Evolutionary conservation across 2,113 vertebrate species (phyloP), one percentile per base, ranked within the genome.

Genomic region (Osmerus eperlanus): DNA sequence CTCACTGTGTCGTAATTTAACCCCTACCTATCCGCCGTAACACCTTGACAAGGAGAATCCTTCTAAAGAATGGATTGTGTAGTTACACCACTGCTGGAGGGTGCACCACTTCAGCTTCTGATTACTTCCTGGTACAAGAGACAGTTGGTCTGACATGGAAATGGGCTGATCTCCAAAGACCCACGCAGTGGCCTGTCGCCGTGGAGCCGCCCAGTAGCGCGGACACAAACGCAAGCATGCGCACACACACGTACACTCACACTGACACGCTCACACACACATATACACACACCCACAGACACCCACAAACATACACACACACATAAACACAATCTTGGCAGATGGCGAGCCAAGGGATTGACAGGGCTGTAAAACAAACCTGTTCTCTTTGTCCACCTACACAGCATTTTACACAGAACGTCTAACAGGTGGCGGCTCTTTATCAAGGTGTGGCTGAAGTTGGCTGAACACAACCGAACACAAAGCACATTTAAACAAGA

Each of bases 351-450:
- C 86, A 72, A 73, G 84, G 82, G 80, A 84, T 86, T n/a, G 81
- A 79, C 73, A 68, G 68, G 83, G 87, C 84, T 92, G 87, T 90
- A 91, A 92, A 92, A 91, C 89, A 91, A 90, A 85, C 87, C 88
- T 78, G 83, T 85, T 92, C 73, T 89, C 87, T 89, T 90, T 91
- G 88, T 91, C 81, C 81, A 84, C 87, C 85, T 87, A 85, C 85
- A 80, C 87, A 85, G 77, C 80, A 81, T 84, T 90, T 86, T 89
- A 78, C 85, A 82, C 84, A 84, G 75, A 74, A 63, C 79, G 79
- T 90, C 86, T 90, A 90, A 90, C 88, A 90, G 84, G 90, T 90
- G 90, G 86, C 81, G 70, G 83, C 84, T 89, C 85, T 87, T 86
- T 90, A 90, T 87, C 85, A 88, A 91, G 88, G 90, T 80, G 89